Percentiles rank a stretch among this genome's conserved stretches.
Conservation (phyloP, 2,797 vertebrate genomes). For the Arctocebus calabarensis region DNA sequence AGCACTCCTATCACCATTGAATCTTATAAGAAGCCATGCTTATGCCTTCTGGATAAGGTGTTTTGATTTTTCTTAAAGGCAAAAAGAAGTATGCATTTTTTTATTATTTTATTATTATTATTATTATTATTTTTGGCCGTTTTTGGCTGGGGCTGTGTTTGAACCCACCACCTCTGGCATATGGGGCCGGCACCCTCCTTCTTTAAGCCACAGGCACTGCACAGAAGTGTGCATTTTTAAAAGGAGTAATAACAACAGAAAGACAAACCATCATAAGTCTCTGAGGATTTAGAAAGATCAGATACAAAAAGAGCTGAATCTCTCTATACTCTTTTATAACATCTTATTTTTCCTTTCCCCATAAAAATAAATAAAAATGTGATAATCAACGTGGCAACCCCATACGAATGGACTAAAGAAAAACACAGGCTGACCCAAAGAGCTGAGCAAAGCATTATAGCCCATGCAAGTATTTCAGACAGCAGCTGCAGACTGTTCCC, state of each 20-base stretch:
- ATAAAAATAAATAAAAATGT: conserved; percentile 54
- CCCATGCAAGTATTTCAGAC: conserved; percentile 10
- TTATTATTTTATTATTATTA: too few relatives aligned
- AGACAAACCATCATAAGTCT: background rate
- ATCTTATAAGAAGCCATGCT: background rate
- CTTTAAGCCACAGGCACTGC: too few relatives aligned
- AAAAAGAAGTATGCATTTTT: background rate
- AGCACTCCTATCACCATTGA: background rate
- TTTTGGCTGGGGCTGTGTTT: too few relatives aligned
- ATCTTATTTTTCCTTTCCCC: background rate
- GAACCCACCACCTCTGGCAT: too few relatives aligned
- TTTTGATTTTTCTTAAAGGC: background rate
- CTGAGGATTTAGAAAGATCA: background rate
- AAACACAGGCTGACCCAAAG: conserved; percentile 32
- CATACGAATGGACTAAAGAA: conserved; percentile 9
- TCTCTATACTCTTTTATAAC: background rate
- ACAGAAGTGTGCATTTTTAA: background rate
- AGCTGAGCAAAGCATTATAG: background rate
- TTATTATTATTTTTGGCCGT: too few relatives aligned
- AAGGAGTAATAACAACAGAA: conserved; percentile 26
- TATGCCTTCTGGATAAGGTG: background rate
- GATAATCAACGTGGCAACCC: background rate
- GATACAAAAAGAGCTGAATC: background rate
- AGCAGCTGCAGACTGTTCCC: conserved; percentile 68
- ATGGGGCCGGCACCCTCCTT: too few relatives aligned